Evolutionary conservation across 2,888 invertebrate genomes (phyloP).

Genomic region (Stramonita haemastoma): DNA sequence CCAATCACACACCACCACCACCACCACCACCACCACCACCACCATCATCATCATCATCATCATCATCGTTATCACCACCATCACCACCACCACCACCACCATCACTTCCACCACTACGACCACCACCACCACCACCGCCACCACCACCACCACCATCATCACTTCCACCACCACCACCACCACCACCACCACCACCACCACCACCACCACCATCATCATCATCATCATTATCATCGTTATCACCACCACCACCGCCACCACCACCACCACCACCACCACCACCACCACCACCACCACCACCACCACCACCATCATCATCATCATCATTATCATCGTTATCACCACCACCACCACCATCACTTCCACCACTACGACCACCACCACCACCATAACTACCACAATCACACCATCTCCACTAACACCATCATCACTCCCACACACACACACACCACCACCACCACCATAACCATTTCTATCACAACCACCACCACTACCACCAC

Average conservation of each 20-base stretch:
- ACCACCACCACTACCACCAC: too few relatives aligned
- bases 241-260: not conserved
- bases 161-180: not conserved
- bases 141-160: not conserved
- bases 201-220: not conserved
- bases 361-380: not conserved
- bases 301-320: not conserved
- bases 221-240: not conserved
- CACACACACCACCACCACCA: too few relatives aligned
- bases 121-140: too few relatives aligned
- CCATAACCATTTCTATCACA: too few relatives aligned
- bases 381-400: too few relatives aligned
- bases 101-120: too few relatives aligned
- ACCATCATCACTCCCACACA: too few relatives aligned
- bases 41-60: not conserved
- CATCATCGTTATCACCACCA: not conserved
- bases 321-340: not conserved
- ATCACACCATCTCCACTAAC: too few relatives aligned
- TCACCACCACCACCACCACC: not conserved
- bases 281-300: not conserved
- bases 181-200: not conserved
- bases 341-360: not conserved
- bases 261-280: not conserved
- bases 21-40: not conserved
- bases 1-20: not conserved